Conservation (phyloP, 2,888 invertebrate genomes). For the Alsophila aescularia region DNA sequence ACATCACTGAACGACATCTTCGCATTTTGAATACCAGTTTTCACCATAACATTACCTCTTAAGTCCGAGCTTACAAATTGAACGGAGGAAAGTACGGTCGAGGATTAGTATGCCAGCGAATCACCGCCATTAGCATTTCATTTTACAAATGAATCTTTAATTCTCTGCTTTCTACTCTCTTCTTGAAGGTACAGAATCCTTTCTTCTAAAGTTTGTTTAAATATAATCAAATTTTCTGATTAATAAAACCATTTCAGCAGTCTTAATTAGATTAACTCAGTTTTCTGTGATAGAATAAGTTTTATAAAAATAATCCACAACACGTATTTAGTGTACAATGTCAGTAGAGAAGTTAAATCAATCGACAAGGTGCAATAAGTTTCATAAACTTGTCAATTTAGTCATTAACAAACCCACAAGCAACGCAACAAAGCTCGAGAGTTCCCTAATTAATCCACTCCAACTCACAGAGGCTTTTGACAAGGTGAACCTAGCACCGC, state of each 20-base stretch:
- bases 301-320: too few species aligned
- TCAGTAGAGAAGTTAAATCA: too few species aligned
- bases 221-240: background rate
- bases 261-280: too few species aligned
- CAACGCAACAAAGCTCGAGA: conserved; percentile 30
- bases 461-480: conserved; percentile 73
- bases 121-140: conserved; percentile 77
- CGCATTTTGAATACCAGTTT: conserved; percentile 39
- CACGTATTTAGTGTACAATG: too few species aligned
- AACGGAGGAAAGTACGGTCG: conserved; percentile 58
- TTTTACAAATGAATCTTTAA: conserved; percentile 79
- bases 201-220: background rate
- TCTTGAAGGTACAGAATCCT: conserved; percentile 25
- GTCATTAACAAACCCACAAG: conserved; percentile 33
- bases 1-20: too few species aligned
- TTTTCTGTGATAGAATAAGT: too few species aligned
- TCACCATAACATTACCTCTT: conserved; percentile 51
- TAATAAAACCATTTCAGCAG: background rate
- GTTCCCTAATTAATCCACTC: conserved; percentile 58
- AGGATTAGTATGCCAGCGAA: conserved; percentile 72
- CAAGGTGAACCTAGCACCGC: conserved; percentile 70
- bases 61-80: conserved; percentile 59
- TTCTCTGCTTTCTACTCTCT: conserved; percentile 63
- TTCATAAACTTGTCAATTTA: conserved; percentile 11
- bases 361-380: too few species aligned